Evolutionary conservation across 2,888 invertebrate species (phyloP), one percentile per base, ranked within the genome.

Genomic region (Neoascia interrupta): DNA sequence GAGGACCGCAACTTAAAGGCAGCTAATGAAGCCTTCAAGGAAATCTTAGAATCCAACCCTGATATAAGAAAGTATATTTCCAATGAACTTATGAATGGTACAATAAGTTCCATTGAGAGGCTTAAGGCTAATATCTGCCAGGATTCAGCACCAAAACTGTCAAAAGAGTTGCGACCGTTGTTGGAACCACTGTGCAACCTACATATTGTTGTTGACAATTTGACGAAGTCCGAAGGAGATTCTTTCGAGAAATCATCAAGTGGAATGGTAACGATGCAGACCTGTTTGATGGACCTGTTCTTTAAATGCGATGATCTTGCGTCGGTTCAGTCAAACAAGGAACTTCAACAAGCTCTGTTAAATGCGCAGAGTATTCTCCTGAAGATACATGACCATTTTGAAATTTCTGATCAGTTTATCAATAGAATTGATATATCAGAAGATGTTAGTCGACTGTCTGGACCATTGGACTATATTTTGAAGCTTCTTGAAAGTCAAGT

Each of bases 281-380:
- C 85, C 31, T 84, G 82, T 23, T 21, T 87, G 1, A 87, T 87
- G 87, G 85, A 86, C 3, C 81, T 84, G 18, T 86, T 85, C 28
- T 83, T 86, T 19, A 82, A 85, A n/a, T 72, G 84, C 18, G 86
- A 86, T 39, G 86, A 86, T 23, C 28, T 79, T 1, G 16, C 43
- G 3, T 10, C 45, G 18, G 56, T 1, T 2, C 72, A 61, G 8
- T 2, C 28, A 3, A 3, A 49, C 3, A 49, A 36, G 5, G 23
- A 66, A 6, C 31, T 73, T 0, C 47, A 68, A 11, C 37, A 49
- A 23, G 61, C 61, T 5, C 19, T 73, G 18, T 0, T 45, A 2
- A 49, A 5, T 31, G 43, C 61, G 0, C 53, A 79, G 19, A 49
- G 51, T 3, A 51, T 68, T 1, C 45, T 79, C 21, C 36, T 79